phyloP scores from a whole-genome alignment of 53 echinoderm and acorn worm species.

The Holothuria scabra region DNA sequence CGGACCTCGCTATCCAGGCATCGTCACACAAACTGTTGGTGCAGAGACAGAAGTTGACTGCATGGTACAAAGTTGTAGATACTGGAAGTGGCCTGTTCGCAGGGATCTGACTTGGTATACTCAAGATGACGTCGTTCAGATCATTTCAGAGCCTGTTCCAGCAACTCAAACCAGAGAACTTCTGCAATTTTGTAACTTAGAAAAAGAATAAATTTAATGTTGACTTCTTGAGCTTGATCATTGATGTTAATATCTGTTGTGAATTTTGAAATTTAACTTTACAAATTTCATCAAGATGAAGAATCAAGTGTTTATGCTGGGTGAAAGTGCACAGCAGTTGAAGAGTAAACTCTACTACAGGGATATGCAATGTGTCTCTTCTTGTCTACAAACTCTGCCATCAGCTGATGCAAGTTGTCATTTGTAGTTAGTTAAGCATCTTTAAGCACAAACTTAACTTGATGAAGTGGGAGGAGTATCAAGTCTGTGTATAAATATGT shows the following conservation, averaged over 20 bases:
- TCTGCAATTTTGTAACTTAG: not conserved
- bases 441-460: not conserved
- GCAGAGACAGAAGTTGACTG: slow-evolving; percentile 23
- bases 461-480: slow-evolving; percentile 4
- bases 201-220: too few species aligned
- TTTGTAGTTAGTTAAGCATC: not conserved
- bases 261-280: too few species aligned
- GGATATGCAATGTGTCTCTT: too few species aligned
- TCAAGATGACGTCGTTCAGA: not conserved
- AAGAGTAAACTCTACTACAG: too few species aligned
- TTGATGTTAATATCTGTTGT: too few species aligned
- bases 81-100: slow-evolving; percentile 14
- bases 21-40: slow-evolving; percentile 24
- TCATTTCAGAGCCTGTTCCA: slow-evolving; percentile 16
- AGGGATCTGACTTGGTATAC: slow-evolving; percentile 8
- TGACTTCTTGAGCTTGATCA: too few species aligned
- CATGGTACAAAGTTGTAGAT: slow-evolving; percentile 7
- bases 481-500: not conserved
- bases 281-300: too few species aligned
- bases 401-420: not conserved
- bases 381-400: too few species aligned
- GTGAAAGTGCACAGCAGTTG: too few species aligned
- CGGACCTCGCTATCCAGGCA: not conserved
- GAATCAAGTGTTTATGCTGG: too few species aligned
- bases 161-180: slow-evolving; percentile 20